Evolutionary conservation across 2,113 vertebrate species (phyloP).

Genomic region (Carassius carassius): DNA sequence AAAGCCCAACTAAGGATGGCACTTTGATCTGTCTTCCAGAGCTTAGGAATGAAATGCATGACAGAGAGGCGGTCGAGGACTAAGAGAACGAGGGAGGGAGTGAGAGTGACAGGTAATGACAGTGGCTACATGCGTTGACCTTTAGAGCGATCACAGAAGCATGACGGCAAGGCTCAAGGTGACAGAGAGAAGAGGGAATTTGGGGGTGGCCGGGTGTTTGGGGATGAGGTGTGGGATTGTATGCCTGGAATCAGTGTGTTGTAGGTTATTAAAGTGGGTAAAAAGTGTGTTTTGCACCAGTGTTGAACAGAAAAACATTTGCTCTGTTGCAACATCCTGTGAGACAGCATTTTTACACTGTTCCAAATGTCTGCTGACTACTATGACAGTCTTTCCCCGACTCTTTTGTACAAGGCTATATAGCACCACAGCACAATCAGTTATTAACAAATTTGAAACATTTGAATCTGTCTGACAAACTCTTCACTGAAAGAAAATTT

Average conservation of each 20-base stretch:
- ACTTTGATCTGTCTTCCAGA: slow-evolving; percentile 71
- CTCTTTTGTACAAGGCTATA: background rate
- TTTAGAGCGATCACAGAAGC: slow-evolving; percentile 77
- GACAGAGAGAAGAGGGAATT: slow-evolving; percentile 64
- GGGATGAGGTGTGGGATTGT: slow-evolving; percentile 8
- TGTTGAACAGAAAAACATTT: background rate
- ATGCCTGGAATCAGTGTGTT: background rate
- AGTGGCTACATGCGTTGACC: slow-evolving; percentile 79
- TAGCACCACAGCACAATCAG: background rate
- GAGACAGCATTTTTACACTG: background rate
- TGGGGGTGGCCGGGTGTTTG: slow-evolving; percentile 40
- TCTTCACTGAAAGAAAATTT: background rate
- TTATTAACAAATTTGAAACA: no score
- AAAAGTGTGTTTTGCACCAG: background rate
- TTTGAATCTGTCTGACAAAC: background rate
- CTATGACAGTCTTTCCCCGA: background rate
- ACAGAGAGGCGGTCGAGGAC: slow-evolving; percentile 66
- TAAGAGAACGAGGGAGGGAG: slow-evolving; percentile 56
- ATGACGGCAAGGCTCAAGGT: slow-evolving; percentile 77
- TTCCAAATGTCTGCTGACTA: background rate
- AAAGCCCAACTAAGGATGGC: slow-evolving; percentile 68
- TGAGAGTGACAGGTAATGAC: slow-evolving; percentile 80
- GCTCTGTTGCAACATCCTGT: background rate
- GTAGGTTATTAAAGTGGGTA: background rate
- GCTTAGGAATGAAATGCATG: slow-evolving; percentile 64